Base-by-base conservation (phyloP, 2,888 invertebrate genomes). In the Stictocephala bisonia region DNA sequence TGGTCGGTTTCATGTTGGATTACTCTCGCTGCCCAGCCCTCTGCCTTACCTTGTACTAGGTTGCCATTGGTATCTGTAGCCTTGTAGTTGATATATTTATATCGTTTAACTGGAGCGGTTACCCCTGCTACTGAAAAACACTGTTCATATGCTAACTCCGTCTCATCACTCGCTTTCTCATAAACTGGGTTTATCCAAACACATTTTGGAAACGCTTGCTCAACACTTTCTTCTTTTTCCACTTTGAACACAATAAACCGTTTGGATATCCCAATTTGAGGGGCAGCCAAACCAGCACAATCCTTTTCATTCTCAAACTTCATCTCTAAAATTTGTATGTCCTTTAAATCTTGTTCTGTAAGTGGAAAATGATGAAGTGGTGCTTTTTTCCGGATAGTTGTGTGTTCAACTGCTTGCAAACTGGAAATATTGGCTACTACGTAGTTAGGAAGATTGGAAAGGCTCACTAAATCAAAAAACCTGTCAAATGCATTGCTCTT, bases 1-100 rank as follows among this genome's bases (percentile, higher is more conserved):
- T 60, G 60, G 22, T 60, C 60, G 9, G 60, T 60, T 35, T 60
- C 60, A 22, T 60, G 60, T 22, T 60, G 60, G n/a, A 60, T 60
- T 13, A 60, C 60, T 40, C 60, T 60, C 13, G 60, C 60, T n/a
- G 60, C 35, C 31, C 31, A 60, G 4, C 40, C 60, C 22, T 40
- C 40, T 6, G 60, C 60, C 20, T 7, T 31, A 7, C 60, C 60
- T 22, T 35, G 6, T 3, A 60, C 29, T 6, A 35, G 2, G 15
- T 35, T 60, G 1, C 60, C 60, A 22, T 7, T 22, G 2, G 7
- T 15, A 35, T 60, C 60, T 2, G 6, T 27, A 1, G 60, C 60
- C 6, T 31, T 22, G 22, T 35, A 60, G 22, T 20, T 15, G 13
- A 60, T 60, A 20, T 9, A 22, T 18, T 35, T 60, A 15, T 60